These are phyloP conservation scores for Merodon equestris DNA, from an alignment of 2,888 invertebrate species.

Conservation along the genomic window DNA sequence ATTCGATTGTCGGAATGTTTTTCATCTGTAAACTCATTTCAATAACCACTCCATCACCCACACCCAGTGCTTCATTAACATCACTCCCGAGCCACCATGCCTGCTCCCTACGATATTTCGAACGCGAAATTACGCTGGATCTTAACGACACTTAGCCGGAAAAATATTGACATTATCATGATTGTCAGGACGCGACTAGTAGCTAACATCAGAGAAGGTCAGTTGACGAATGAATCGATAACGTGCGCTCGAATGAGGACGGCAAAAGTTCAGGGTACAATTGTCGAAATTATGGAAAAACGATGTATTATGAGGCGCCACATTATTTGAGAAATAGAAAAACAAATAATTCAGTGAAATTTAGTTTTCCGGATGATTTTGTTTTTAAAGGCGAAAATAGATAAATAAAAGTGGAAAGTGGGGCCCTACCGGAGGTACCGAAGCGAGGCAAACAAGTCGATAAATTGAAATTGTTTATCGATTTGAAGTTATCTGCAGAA, in stretches of 20 bases:
- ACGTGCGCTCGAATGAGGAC: conserved; percentile 6
- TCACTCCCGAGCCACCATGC: neutral
- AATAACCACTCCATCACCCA: conserved; percentile 47
- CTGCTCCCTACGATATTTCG: too few relatives aligned
- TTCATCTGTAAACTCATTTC: conserved; percentile 45
- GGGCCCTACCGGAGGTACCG: too few relatives aligned
- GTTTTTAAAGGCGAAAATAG: conserved; percentile 23
- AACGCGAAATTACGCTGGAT: neutral
- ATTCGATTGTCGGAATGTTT: conserved; percentile 28
- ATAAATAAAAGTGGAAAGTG: neutral
- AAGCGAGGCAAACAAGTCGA: too few relatives aligned
- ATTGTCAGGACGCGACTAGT: conserved; percentile 46
- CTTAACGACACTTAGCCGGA: conserved; percentile 24
- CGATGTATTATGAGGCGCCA: conserved; percentile 43
- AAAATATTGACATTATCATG: conserved; percentile 43
- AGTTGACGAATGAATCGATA: conserved; percentile 38
- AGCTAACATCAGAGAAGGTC: conserved; percentile 18
- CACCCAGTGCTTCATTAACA: neutral
- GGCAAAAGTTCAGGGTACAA: conserved; percentile 2
- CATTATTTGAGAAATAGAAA: conserved; percentile 20
- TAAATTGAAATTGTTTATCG: too few relatives aligned
- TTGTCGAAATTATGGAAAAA: conserved; percentile 16
- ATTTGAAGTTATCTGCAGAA: too few relatives aligned
- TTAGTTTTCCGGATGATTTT: conserved; percentile 42
- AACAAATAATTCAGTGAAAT: conserved; percentile 4